phyloP scores from a whole-genome alignment of 2,113 vertebrate genomes.

The Pseudolaguvia tuberculata region DNA sequence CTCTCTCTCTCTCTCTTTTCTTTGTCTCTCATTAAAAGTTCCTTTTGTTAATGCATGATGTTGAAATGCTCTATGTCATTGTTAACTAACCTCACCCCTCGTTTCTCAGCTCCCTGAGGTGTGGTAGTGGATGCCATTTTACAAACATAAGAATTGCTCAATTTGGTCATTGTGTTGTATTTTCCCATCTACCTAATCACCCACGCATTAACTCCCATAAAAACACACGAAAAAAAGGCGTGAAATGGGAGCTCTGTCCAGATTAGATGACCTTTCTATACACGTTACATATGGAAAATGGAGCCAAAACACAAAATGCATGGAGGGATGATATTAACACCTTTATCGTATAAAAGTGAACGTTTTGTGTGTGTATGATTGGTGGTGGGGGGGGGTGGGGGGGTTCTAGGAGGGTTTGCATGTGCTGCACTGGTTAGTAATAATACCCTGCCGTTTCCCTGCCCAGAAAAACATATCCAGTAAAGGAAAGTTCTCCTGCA shows the following conservation, averaged over 20 bases:
- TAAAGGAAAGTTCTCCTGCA: slow-evolving; percentile 34
- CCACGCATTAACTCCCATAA: slow-evolving; percentile 16
- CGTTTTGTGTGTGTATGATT: slow-evolving; percentile 12
- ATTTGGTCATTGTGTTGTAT: slow-evolving; percentile 32
- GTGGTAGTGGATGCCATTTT: slow-evolving; percentile 48
- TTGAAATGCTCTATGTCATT: slow-evolving; percentile 48
- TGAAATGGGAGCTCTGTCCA: slow-evolving; percentile 28
- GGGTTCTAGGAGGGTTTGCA: no score
- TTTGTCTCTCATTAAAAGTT: slow-evolving; percentile 23
- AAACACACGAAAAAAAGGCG: not conserved
- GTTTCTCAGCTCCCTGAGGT: slow-evolving; percentile 34
- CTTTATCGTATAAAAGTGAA: slow-evolving; percentile 43
- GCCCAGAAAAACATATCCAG: slow-evolving; percentile 54
- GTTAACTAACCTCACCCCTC: slow-evolving; percentile 47
- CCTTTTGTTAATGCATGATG: slow-evolving; percentile 43
- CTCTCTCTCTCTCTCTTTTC: slow-evolving; percentile 25
- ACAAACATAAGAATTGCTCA: slow-evolving; percentile 49
- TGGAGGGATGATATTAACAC: slow-evolving; percentile 48
- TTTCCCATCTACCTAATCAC: slow-evolving; percentile 45
- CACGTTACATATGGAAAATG: slow-evolving; percentile 16
- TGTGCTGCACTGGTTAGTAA: slow-evolving; percentile 42
- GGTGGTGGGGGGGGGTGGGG: slow-evolving; percentile 17
- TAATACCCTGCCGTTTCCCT: slow-evolving; percentile 54
- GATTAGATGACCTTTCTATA: slow-evolving; percentile 41
- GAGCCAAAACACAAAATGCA: slow-evolving; percentile 41